Base-by-base conservation (phyloP, 2,797 vertebrate species). In the Serranus cabrilla region DNA sequence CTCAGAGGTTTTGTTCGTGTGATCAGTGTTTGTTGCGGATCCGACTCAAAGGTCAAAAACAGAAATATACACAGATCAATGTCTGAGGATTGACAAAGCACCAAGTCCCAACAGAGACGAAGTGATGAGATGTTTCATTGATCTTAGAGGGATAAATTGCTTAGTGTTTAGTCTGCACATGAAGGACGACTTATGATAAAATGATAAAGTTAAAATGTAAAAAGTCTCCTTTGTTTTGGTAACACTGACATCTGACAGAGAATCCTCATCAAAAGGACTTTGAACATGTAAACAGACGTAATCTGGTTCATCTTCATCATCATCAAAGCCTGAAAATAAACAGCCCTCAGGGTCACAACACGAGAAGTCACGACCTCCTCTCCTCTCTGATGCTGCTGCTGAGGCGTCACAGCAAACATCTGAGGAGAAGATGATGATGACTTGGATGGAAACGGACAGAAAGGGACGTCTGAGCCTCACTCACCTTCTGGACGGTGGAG, bases 401-500 rank as follows among this genome's bases (percentile, higher is more conserved):
- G 11, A 42, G 40, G 40, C 40, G 16, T 43, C 39, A 40, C 40
- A 55, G 39, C 54, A 51, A 42, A 46, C 31, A 13, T 27, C 23
- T 13, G 40, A 45, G 1, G 9, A 7, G 14, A 4, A 27, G 11
- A 31, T 2, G 34, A 0, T 21, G 25, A 47, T 9, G 34, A 0
- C 16, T 16, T 10, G 18, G 9, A 2, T 42, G 17, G n/a, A 37
- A 25, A 58, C 0, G 4, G 23, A 23, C 13, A 21, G 23, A 3
- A 39, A 25, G 12, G 43, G 18, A 21, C 3, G 45, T 45, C 1
- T 20, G 58, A 42, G n/a, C 3, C 0, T 49, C 62, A 75, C 97
- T 96, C 69, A 99, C 98, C 98, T 98, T 97, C 91, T 99, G 98
- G 59, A 99, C 97, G 17, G 96, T 96, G 50, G 97, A 97, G 61